These are phyloP conservation scores for Cephus pulcher DNA, from an alignment of 2,888 invertebrate species.

Conservation along the genomic window DNA sequence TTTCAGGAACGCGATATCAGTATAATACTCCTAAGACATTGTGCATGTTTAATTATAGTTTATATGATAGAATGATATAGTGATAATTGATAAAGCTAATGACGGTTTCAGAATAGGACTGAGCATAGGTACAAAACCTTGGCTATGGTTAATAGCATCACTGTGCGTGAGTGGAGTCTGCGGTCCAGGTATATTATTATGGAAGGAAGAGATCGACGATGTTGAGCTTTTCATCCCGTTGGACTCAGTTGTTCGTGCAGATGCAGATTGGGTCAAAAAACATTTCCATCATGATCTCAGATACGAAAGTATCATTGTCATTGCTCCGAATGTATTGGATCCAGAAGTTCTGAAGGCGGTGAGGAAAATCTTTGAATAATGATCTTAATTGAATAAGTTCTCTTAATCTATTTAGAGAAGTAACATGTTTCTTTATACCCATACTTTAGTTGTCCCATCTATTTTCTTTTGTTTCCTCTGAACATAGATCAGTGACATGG, in stretches of 20 bases:
- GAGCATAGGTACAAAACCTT: slow-evolving; percentile 53
- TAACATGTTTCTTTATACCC: not conserved
- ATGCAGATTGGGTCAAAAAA: slow-evolving; percentile 58
- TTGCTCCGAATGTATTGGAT: slow-evolving; percentile 61
- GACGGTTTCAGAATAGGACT: slow-evolving; percentile 46
- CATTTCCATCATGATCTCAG: slow-evolving; percentile 61
- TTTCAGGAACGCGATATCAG: not conserved
- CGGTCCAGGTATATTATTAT: slow-evolving; percentile 55
- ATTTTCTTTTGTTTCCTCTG: not conserved
- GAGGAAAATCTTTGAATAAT: slow-evolving; percentile 40
- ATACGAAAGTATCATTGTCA: slow-evolving; percentile 62
- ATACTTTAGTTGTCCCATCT: not conserved
- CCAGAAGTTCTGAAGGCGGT: slow-evolving; percentile 60
- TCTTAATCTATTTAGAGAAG: not conserved
- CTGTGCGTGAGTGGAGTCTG: slow-evolving; percentile 49
- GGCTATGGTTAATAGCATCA: slow-evolving; percentile 53
- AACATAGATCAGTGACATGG: slow-evolving; percentile 55
- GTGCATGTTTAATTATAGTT: not conserved
- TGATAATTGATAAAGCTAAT: not conserved
- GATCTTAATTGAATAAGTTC: slow-evolving; percentile 31
- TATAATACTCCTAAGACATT: not conserved
- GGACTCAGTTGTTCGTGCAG: slow-evolving; percentile 52
- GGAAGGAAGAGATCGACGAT: slow-evolving; percentile 60
- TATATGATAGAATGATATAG: not conserved
- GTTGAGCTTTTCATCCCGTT: slow-evolving; percentile 59